These are phyloP conservation scores for Parnassius orleans DNA, from an alignment of 2,888 invertebrate species.

Conservation along the genomic window DNA sequence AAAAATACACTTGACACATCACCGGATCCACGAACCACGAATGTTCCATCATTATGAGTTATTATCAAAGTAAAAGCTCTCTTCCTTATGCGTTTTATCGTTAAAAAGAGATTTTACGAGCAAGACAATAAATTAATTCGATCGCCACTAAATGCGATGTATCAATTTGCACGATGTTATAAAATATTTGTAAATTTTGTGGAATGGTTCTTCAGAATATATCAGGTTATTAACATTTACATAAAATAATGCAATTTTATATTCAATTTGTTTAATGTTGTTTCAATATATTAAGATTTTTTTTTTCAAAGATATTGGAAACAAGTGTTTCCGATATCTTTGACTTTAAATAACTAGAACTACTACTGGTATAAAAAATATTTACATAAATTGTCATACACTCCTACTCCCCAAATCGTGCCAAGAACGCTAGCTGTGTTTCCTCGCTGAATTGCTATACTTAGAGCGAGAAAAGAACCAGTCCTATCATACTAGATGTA, in stretches of 20 bases:
- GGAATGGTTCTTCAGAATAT: background rate
- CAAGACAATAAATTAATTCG: conserved; percentile 16
- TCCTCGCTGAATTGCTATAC: no score
- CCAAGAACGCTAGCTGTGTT: no score
- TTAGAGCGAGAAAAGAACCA: no score
- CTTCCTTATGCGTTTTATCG: conserved; percentile 24
- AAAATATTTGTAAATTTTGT: conserved; percentile 7
- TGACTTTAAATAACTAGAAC: no score
- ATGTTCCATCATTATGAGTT: conserved; percentile 18
- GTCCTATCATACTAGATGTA: no score
- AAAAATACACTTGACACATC: conserved; percentile 11
- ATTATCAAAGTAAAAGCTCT: conserved; percentile 14
- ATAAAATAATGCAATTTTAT: background rate
- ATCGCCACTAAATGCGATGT: conserved; percentile 14
- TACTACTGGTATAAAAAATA: no score
- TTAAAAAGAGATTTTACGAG: conserved; percentile 20
- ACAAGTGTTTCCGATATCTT: no score
- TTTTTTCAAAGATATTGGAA: no score
- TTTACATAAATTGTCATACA: no score
- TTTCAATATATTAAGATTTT: no score
- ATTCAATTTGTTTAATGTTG: no score
- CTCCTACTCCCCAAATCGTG: no score
- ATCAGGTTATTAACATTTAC: background rate
- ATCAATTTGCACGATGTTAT: conserved; percentile 15
- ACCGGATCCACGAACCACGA: conserved; percentile 7